Percentiles rank a stretch among this genome's conserved stretches.
Conservation (phyloP, 2,888 invertebrate genomes). For the Dolichomitus sp. region DNA sequence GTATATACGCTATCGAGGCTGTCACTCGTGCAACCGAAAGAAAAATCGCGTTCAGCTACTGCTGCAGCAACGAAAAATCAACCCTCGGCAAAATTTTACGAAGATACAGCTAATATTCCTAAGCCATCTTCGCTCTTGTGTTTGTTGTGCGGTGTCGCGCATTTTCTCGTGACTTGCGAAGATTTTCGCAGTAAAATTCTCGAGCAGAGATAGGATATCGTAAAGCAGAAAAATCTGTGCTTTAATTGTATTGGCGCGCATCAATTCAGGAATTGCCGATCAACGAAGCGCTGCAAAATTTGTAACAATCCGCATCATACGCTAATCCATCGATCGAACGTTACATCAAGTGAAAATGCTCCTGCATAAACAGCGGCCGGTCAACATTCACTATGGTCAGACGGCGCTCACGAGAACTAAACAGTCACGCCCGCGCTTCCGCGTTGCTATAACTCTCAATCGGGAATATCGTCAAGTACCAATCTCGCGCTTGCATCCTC, state of each 20-base stretch:
- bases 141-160: background rate
- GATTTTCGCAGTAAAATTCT: slow-evolving; percentile 8
- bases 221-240: slow-evolving; percentile 8
- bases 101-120: background rate
- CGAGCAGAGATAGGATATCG: background rate
- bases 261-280: background rate
- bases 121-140: background rate
- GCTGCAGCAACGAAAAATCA: slow-evolving; percentile 8
- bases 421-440: too few relatives aligned
- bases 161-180: slow-evolving; percentile 1
- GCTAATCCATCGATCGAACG: background rate
- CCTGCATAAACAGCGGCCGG: too few relatives aligned
- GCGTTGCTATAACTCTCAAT: too few relatives aligned
- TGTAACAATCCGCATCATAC: slow-evolving; percentile 36
- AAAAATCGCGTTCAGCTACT: background rate
- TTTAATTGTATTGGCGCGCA: slow-evolving; percentile 20
- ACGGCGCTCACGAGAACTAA: too few relatives aligned
- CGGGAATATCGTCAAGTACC: too few relatives aligned
- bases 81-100: slow-evolving; percentile 19
- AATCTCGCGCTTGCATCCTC: too few relatives aligned
- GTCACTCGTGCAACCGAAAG: slow-evolving; percentile 22
- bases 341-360: too few relatives aligned
- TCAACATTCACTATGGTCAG: too few relatives aligned
- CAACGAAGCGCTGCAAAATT: background rate
- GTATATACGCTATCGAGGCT: slow-evolving; percentile 43